Percentiles rank a stretch among this genome's conserved stretches.
Conservation (phyloP, 2,113 vertebrate species). For the Rhea pennata region DNA sequence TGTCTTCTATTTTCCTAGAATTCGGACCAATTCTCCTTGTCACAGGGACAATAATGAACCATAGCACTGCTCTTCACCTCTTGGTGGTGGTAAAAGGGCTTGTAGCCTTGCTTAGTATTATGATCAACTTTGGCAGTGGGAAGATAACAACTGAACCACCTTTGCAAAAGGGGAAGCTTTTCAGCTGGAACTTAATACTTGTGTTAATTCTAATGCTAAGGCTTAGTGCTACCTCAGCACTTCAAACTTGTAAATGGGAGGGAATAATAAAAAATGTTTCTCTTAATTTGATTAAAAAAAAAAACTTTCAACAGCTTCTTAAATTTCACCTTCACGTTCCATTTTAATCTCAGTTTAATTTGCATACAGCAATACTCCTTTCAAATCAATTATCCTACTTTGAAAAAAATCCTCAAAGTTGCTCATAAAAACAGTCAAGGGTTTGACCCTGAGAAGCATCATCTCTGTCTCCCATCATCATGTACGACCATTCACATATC, state of each 20-base stretch:
- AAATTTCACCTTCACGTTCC: background rate
- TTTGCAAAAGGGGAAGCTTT: background rate
- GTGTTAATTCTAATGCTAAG: background rate
- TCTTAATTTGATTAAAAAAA: background rate
- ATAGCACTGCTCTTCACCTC: background rate
- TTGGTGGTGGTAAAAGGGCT: background rate
- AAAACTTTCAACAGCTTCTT: background rate
- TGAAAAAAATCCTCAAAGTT: background rate
- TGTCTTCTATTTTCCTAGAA: background rate
- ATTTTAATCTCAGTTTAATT: background rate
- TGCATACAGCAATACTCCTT: background rate
- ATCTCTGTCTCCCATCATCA: background rate
- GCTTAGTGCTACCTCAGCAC: background rate
- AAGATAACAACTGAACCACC: background rate
- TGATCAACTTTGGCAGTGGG: background rate
- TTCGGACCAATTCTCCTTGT: background rate
- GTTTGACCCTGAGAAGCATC: background rate
- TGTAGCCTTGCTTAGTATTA: background rate
- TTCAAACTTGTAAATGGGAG: background rate
- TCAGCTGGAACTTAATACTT: background rate
- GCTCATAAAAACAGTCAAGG: background rate
- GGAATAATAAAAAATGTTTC: background rate
- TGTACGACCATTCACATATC: background rate
- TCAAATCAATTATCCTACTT: background rate
- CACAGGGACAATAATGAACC: background rate